Percentiles rank a stretch among this genome's conserved stretches.
Evolutionary conservation across 1,140 invertebrate genomes (phyloP).

Genomic region (Ceratitis capitata): DNA sequence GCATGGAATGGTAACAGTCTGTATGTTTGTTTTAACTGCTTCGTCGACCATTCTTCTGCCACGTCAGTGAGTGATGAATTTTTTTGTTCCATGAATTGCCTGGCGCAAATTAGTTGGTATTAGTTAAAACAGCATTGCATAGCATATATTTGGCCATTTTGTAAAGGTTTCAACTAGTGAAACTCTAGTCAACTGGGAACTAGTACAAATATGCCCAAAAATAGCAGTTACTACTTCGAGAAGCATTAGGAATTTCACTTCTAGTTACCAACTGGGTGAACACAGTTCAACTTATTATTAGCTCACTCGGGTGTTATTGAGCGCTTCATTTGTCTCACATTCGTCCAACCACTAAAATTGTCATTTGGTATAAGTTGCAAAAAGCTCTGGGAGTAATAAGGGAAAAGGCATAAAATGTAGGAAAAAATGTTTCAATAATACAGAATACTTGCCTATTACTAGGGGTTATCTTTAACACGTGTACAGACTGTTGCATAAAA

Average conservation of each 20-base stretch:
- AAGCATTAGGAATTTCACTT: neutral
- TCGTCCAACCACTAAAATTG: neutral
- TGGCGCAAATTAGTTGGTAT: too few relatives aligned
- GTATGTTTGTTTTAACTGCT: too few relatives aligned
- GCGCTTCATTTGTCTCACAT: conserved; percentile 4
- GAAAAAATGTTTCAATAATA: neutral
- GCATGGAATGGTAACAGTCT: too few relatives aligned
- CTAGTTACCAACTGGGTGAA: neutral
- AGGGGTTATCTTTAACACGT: neutral
- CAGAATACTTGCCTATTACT: neutral
- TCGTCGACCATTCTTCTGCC: too few relatives aligned
- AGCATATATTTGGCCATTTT: too few relatives aligned
- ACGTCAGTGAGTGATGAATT: too few relatives aligned
- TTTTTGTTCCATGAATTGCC: too few relatives aligned
- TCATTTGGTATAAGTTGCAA: neutral
- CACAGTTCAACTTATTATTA: neutral
- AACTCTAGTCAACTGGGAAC: too few relatives aligned
- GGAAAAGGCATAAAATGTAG: neutral
- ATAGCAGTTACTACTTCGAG: too few relatives aligned
- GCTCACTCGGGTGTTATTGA: neutral
- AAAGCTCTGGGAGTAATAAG: neutral
- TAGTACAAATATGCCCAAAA: too few relatives aligned
- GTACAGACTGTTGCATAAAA: neutral
- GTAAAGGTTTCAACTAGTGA: too few relatives aligned
- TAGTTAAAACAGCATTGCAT: too few relatives aligned